phyloP scores from a whole-genome alignment of 2,113 vertebrate genomes.

The Delphinapterus leucas region DNA sequence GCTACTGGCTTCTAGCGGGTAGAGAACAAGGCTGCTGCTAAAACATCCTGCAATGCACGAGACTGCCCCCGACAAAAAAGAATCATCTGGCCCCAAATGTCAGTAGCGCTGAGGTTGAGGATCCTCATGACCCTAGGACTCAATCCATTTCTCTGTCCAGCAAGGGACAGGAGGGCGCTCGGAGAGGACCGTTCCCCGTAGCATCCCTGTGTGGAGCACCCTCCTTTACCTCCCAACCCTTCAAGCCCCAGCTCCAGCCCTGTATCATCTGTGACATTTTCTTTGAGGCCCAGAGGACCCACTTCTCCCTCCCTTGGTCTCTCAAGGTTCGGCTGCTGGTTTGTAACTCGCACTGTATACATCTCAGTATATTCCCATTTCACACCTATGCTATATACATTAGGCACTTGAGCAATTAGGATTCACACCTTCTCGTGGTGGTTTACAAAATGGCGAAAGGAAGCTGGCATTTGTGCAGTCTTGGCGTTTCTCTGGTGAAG shows the following conservation, averaged over 20 bases:
- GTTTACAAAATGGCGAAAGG: not conserved
- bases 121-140: not conserved
- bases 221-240: not conserved
- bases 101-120: not conserved
- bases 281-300: not conserved
- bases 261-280: not conserved
- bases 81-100: not conserved
- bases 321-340: not conserved
- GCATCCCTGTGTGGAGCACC: not conserved
- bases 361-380: not conserved
- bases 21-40: not conserved
- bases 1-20: not conserved
- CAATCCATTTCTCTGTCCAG: not conserved
- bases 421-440: not conserved
- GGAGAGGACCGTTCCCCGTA: not conserved
- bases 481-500: conserved; percentile 32
- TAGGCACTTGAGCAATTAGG: not conserved
- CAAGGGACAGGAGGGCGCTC: not conserved
- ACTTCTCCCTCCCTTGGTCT: not conserved
- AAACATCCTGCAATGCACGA: not conserved
- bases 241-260: not conserved
- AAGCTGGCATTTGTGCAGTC: not conserved
- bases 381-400: not conserved
- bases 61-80: not conserved
- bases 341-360: not conserved